Evolutionary conservation across 2,888 invertebrate species (phyloP), one percentile per base, ranked within the genome.

Genomic region (Sussaba pulchella): DNA sequence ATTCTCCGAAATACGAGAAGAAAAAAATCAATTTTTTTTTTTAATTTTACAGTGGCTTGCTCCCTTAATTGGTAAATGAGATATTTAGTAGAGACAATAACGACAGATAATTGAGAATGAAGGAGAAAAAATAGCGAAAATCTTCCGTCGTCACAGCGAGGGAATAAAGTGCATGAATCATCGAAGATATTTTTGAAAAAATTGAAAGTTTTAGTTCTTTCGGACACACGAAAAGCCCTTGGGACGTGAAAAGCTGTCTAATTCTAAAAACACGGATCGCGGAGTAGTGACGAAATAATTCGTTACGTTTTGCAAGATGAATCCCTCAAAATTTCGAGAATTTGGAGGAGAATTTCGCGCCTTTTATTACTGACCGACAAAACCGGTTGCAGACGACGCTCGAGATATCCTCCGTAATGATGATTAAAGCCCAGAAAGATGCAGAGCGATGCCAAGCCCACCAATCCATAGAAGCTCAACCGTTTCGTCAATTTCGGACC

Each of bases 351-450:
- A 17, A 1, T 43, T 47, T 67, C 21, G 2, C 19, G 19, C 31
- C 24, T 31, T 69, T 74, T 63, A 85, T 85, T 87, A 88, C 91
- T 88, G 83, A 91, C 91, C 88, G 90, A 88, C 85, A 90, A 84
- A 71, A 91, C 86, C 64, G 91, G 89, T 85, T 91, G 91, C 79
- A 90, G 81, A 59, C 89, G 91, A 85, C 90, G 90, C 81, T 92
- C 91, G 73, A 90, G 86, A 84, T 90, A 91, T 87, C 88, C 89
- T 85, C 87, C 90, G 85, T 89, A 90, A 47, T 88, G 91, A 80
- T 91, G 92, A 86, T 89, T 91, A 83, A 92, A 88, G 19, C 90
- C 89, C 80, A 92, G 81, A 86, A 92, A 91, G 82, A 92, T 90
- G 88, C 91, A 92, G 83, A 92, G 82, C 67, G 90, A 90, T 82